A percentile compares a stretch with the other conserved stretches of the same genome.
Conservation (phyloP, 1,140 invertebrate species). For the Papilio machaon region DNA sequence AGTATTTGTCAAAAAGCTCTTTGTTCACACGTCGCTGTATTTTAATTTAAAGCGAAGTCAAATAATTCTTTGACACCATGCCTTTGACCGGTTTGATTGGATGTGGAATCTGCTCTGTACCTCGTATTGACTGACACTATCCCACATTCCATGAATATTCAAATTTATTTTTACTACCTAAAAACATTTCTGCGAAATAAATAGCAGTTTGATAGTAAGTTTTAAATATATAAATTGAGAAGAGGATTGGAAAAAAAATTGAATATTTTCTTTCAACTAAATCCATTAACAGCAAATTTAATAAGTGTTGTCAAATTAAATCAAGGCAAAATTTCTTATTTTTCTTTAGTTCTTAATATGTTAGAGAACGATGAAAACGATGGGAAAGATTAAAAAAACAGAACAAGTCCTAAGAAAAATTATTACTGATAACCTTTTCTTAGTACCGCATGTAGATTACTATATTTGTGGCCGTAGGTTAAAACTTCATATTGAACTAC, state of each 20-base stretch:
- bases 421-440: no score
- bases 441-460: no score
- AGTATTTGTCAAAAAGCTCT: background rate
- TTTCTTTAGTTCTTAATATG: no score
- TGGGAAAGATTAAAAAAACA: no score
- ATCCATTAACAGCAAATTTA: no score
- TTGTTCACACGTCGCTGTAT: background rate
- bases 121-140: background rate
- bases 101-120: background rate
- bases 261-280: background rate
- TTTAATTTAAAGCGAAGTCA: conserved; percentile 1
- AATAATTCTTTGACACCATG: background rate
- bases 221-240: background rate
- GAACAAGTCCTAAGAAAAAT: no score
- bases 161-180: background rate
- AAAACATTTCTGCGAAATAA: background rate
- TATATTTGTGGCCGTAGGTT: no score
- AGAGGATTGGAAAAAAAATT: background rate
- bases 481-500: no score
- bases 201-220: background rate
- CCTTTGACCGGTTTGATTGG: conserved; percentile 1
- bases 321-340: no score
- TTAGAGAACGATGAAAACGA: no score
- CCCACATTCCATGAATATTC: background rate
- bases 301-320: no score